A percentile compares a stretch with the other conserved stretches of the same genome.
These are phyloP conservation scores for Dryobotodes eremita DNA, from an alignment of 2,888 invertebrate genomes.

Conservation along the genomic window DNA sequence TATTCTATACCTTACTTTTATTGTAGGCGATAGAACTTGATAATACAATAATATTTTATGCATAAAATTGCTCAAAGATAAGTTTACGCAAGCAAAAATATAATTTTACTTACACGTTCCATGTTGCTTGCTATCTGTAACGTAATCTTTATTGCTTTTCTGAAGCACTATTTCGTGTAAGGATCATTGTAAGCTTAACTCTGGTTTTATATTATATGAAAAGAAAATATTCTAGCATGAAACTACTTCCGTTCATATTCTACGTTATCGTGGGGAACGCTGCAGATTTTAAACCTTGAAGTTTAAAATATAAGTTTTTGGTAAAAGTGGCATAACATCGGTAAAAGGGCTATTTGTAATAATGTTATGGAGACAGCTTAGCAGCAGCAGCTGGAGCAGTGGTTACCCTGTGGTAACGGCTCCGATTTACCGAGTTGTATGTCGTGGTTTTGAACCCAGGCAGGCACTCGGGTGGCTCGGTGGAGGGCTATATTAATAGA, in stretches of 20 bases:
- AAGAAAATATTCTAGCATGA: slow-evolving; percentile 9
- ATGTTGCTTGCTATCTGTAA: slow-evolving; percentile 46
- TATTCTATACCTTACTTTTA: slow-evolving; percentile 8
- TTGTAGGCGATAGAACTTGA: slow-evolving; percentile 5
- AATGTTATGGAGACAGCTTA: too few relatives aligned
- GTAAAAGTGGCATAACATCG: neutral
- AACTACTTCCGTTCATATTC: slow-evolving; percentile 17
- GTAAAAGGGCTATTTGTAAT: too few relatives aligned
- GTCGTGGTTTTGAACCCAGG: too few relatives aligned
- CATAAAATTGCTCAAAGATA: slow-evolving; percentile 48
- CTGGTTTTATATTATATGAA: slow-evolving; percentile 38
- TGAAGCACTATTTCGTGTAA: slow-evolving; percentile 54
- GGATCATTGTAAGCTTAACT: slow-evolving; percentile 31
- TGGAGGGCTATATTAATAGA: too few relatives aligned
- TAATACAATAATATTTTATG: slow-evolving; percentile 39
- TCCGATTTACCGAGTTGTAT: too few relatives aligned
- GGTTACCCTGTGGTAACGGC: too few relatives aligned
- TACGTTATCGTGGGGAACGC: neutral
- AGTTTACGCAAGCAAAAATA: slow-evolving; percentile 50
- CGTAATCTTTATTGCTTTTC: slow-evolving; percentile 57
- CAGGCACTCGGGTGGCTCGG: too few relatives aligned
- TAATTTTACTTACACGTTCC: slow-evolving; percentile 46
- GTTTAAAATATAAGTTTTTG: neutral
- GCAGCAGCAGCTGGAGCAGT: too few relatives aligned
- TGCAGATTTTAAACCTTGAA: too few relatives aligned